These are phyloP conservation scores for Acipenser transmontanus DNA, from an alignment of 2,797 vertebrate genomes.

Conservation along the genomic window DNA sequence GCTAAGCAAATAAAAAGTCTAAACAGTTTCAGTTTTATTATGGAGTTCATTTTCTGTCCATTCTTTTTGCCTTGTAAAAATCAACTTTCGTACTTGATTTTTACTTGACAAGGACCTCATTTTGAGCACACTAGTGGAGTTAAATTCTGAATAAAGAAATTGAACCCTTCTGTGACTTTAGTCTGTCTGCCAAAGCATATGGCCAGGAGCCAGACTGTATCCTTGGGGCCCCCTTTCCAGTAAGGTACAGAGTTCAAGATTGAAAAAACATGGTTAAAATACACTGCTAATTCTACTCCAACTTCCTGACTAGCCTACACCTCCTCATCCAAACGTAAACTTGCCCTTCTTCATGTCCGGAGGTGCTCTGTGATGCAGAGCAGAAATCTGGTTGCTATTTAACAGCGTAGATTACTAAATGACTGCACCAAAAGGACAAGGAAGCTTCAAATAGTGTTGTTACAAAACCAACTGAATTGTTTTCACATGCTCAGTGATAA, in stretches of 20 bases:
- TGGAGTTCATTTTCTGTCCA: too few relatives aligned
- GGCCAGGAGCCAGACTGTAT: conserved; percentile 39
- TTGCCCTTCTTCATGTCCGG: background rate
- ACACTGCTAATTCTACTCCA: conserved; percentile 1
- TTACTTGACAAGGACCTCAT: background rate
- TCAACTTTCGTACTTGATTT: background rate
- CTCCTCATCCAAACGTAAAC: background rate
- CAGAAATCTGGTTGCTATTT: conserved; percentile 9
- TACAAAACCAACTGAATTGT: conserved; percentile 2
- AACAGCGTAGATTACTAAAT: conserved; percentile 7
- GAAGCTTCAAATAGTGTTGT: conserved; percentile 10
- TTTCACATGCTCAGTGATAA: background rate
- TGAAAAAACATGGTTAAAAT: background rate
- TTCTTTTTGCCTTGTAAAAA: too few relatives aligned
- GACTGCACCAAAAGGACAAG: conserved; percentile 1
- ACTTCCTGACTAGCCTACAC: conserved; percentile 6
- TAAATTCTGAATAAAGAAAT: conserved; percentile 8
- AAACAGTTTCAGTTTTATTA: too few relatives aligned
- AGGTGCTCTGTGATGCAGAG: conserved; percentile 13
- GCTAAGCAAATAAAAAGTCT: too few relatives aligned
- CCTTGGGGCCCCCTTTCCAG: conserved; percentile 37
- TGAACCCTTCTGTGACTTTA: conserved; percentile 9
- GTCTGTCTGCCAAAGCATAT: conserved; percentile 26
- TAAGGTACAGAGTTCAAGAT: conserved; percentile 32
- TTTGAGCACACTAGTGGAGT: background rate